Base-by-base conservation (phyloP, 2,888 invertebrate species). In the Pediacus dermestoides region DNA sequence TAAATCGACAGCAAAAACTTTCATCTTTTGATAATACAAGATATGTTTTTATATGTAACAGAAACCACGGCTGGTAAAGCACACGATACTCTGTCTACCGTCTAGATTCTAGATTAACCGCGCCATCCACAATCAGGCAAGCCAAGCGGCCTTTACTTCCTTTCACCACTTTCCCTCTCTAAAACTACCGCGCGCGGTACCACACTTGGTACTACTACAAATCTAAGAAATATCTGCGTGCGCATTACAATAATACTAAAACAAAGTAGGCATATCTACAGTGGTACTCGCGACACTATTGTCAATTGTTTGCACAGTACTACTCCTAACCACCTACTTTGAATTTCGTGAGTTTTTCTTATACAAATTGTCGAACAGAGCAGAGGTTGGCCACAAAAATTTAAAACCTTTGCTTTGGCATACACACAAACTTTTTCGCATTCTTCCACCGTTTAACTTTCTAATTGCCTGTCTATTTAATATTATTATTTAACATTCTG, bases 161-260 rank as follows among this genome's bases (percentile, higher is more conserved):
- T 48, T 48, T 51, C 51, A 48, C 51, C 34, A 42, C 50, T 50
- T 50, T 50, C 50, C 50, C 50, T 50, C 50, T 50, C 50, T 50
- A 44, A 44, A 44, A 34, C 23, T 25, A 36, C n/a, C n/a, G n/a
- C n/a, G 10, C 26, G 6, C 26, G 9, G 13, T 9, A 30, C 10
- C 21, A 18, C n/a, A n/a, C n/a, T n/a, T n/a, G n/a, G n/a, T n/a
- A 25, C 11, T 25, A 7, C 10, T 25, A 8, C n/a, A 28, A 3
- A 9, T 10, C 12, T 28, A 13, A 28, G 12, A 9, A 28, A 3
- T 11, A 13, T 14, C 10, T 28, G 28, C 28, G 28, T 28, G 28
- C 28, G 28, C 28, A 28, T 28, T 28, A 28, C 30, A 37, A 42
- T 46, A 46, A 46, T 46, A 38, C 37, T 48, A 45, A 50, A 48